Evolutionary conservation across 2,113 vertebrate genomes (phyloP), one percentile per base, ranked within the genome.

Genomic region (Rana temporaria): DNA sequence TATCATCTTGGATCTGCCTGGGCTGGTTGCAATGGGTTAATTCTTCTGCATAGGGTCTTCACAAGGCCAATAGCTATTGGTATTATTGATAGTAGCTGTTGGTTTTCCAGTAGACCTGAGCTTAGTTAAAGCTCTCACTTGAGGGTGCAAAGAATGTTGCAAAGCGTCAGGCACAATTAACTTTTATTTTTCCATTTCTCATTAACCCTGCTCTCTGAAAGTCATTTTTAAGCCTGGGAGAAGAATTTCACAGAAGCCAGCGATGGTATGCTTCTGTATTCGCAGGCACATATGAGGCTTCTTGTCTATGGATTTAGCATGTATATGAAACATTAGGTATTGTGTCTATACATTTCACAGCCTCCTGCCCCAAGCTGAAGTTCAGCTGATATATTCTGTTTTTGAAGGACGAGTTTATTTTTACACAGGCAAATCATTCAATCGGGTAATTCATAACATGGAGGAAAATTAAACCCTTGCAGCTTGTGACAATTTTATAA

Each of bases 291-390:
- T 55, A 68, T 53, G 9, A 20, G 81, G 87, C 86, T 79, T 85
- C 82, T 86, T 81, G 86, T 87, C 86, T 71, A 26, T 79, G 83
- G 85, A 85, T 87, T 89, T 92, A 86, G 87, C 90, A 48, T 72
- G 70, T 62, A 73, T 79, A 78, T 79, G 90, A 85, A 87, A 91
- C 88, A 81, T 89, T 89, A 26, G 89, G 90, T 88, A 89, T 85
- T 89, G 90, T 90, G 90, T 88, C 87, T 87, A 86, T 86, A 87
- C 74, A 86, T 90, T 93, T 90, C 88, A 86, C 67, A 79, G 84
- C 56, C 38, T n/a, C 38, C 85, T 85, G 84, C 87, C 86, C 84
- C 85, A 84, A 9, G 86, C 48, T 14, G 2, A 14, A 20, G 20
- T 11, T 9, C 11, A 24, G 22, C 22, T 24, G 22, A 63, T 24